A percentile compares a stretch with the other conserved stretches of the same genome.
Conservation (phyloP, 1,140 invertebrate genomes). For the Phenacoccus solenopsis region DNA sequence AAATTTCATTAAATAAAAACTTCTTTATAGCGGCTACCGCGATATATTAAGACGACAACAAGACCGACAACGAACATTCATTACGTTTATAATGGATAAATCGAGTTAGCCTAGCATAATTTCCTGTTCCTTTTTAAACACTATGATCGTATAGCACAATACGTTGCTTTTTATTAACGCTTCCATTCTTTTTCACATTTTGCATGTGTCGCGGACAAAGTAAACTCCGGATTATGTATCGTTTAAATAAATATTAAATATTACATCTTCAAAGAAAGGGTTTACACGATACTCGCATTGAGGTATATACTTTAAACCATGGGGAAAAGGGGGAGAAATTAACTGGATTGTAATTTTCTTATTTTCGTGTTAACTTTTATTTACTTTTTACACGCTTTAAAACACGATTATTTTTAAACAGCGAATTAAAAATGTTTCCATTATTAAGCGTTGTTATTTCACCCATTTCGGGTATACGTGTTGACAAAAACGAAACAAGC, state of each 20-base stretch:
- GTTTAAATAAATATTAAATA: background rate
- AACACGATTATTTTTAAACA: background rate
- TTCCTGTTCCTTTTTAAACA: background rate
- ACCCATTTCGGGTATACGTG: too few species aligned
- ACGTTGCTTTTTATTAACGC: background rate
- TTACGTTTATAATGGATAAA: background rate
- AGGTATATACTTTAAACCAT: too few species aligned
- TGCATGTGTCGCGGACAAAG: background rate
- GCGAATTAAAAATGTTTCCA: too few species aligned
- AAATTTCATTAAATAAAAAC: constrained; percentile 4
- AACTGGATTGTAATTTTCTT: background rate
- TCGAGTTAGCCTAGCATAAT: background rate
- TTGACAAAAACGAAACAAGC: too few species aligned
- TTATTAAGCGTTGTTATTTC: too few species aligned
- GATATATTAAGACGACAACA: constrained; percentile 2
- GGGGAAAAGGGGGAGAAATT: background rate
- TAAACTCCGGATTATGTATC: background rate
- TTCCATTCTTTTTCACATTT: background rate
- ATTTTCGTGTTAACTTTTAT: background rate
- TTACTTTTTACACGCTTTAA: background rate
- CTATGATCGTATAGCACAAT: background rate
- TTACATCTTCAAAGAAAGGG: background rate
- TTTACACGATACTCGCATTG: background rate
- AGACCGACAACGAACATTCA: background rate
- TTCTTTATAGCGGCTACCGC: background rate